A percentile compares a stretch with the other conserved stretches of the same genome.
Conservation (phyloP, 92 coral and sea anemone species). For the Porites evermanni region DNA sequence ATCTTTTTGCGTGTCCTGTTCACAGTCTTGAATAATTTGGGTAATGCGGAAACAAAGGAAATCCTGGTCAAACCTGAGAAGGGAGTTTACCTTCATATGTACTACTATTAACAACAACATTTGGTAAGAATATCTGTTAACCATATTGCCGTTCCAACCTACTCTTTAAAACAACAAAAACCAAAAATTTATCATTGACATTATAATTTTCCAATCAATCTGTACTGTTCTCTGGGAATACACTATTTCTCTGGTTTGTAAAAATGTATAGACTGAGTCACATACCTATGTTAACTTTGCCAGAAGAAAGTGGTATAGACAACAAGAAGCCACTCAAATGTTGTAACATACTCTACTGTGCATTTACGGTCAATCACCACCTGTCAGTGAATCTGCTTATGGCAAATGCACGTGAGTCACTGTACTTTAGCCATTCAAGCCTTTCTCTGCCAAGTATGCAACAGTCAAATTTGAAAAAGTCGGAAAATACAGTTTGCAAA, state of each 20-base stretch:
- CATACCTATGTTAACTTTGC: too few species aligned
- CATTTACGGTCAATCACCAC: neutral
- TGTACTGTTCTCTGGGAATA: too few species aligned
- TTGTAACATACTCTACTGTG: neutral
- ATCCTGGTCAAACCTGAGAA: too few species aligned
- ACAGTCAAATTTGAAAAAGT: neutral
- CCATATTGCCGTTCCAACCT: neutral
- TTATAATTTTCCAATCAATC: too few species aligned
- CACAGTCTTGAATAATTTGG: too few species aligned
- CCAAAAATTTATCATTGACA: too few species aligned
- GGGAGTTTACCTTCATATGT: too few species aligned
- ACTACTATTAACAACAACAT: constrained; percentile 12
- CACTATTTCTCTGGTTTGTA: too few species aligned
- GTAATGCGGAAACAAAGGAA: too few species aligned
- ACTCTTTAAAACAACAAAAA: neutral
- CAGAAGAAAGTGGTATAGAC: too few species aligned
- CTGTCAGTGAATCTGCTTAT: neutral
- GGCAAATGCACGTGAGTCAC: neutral
- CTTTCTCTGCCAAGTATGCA: neutral
- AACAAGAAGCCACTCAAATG: neutral
- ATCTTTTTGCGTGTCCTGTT: too few species aligned
- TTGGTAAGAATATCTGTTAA: constrained; percentile 15
- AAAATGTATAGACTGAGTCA: too few species aligned
- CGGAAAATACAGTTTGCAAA: neutral
- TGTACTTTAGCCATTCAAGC: neutral